phyloP scores from a whole-genome alignment of 2,797 vertebrate genomes.

The Australoheros facetus region DNA sequence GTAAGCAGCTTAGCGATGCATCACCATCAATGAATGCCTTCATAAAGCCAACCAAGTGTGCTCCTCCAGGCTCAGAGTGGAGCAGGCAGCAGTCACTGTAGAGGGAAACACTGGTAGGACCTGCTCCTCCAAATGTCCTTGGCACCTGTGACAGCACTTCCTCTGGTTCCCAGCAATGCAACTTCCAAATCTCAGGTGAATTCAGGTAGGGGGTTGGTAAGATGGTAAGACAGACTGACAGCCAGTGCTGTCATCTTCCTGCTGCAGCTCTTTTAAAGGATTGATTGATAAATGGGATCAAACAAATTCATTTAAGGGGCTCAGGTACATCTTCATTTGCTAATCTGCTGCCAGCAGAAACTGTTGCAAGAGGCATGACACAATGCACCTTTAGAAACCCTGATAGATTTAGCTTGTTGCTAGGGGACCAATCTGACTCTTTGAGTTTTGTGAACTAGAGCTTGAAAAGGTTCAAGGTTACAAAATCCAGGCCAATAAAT shows the following conservation, averaged over 20 bases:
- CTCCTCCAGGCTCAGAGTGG: background rate
- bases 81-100: background rate
- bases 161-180: background rate
- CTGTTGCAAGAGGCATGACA: background rate
- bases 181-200: background rate
- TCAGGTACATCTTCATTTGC: background rate
- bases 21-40: background rate
- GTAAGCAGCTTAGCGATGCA: background rate
- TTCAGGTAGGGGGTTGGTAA: background rate
- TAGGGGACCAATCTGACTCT: background rate
- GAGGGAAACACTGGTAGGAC: background rate
- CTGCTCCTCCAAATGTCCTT: background rate
- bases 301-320: background rate
- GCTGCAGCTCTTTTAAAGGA: background rate
- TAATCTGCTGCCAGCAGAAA: background rate
- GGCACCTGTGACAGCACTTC: background rate
- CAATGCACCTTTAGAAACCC: background rate
- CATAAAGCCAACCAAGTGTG: background rate
- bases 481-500: background rate
- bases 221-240: background rate
- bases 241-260: background rate
- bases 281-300: background rate
- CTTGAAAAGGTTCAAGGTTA: background rate
- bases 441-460: background rate
- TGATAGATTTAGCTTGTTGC: background rate